phyloP scores from a whole-genome alignment of 2,113 vertebrate species.

The Perca schrenkii region DNA sequence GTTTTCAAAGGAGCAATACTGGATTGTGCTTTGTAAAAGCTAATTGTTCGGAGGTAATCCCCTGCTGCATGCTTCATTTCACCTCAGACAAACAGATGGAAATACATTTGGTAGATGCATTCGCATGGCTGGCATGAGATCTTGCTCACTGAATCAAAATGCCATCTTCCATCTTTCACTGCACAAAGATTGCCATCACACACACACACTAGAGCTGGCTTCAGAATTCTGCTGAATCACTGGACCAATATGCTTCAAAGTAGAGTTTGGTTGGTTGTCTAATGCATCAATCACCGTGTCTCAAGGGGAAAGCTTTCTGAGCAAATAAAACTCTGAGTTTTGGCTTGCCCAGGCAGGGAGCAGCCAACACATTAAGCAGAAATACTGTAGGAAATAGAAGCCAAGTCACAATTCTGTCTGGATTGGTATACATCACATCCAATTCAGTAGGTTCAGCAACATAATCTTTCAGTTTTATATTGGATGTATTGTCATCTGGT shows the following conservation, averaged over 20 bases:
- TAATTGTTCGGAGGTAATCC: conserved; percentile 72
- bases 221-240: conserved; percentile 76
- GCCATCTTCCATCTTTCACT: conserved; percentile 48
- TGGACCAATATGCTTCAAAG: conserved; percentile 40
- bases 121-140: conserved; percentile 47
- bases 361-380: conserved; percentile 21
- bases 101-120: conserved; percentile 59
- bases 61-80: conserved; percentile 50
- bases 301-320: conserved; percentile 69
- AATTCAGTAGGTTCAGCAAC: neutral
- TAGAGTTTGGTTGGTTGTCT: conserved; percentile 50
- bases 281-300: conserved; percentile 69
- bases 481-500: neutral
- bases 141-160: conserved; percentile 60
- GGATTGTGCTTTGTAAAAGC: conserved; percentile 43
- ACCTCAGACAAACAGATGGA: conserved; percentile 60
- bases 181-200: conserved; percentile 47
- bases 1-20: conserved; percentile 47
- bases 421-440: neutral
- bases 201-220: conserved; percentile 33
- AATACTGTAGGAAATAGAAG: neutral
- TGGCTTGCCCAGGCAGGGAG: conserved; percentile 41
- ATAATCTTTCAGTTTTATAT: neutral
- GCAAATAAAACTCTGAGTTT: conserved; percentile 65
- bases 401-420: neutral